Base-by-base conservation (phyloP, 1,140 invertebrate genomes). In the Bombus ignitus region DNA sequence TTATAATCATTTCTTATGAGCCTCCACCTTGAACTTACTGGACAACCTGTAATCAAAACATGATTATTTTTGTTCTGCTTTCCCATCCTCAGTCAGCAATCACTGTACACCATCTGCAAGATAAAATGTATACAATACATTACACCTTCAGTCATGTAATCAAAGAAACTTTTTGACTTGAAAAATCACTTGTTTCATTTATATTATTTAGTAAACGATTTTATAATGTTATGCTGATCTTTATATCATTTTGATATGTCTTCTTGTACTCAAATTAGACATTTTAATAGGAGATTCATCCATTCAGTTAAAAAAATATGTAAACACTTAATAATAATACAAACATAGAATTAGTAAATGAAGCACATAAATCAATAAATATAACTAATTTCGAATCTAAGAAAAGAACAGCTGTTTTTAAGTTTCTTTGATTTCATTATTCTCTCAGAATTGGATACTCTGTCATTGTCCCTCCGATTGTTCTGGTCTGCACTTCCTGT, bases 151-250 rank as follows among this genome's bases (percentile, higher is more conserved):
- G 0, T n/a, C 68, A 35, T 66, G 47, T 78, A 74, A 92, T 91
- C 92, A 92, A 92, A 93, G 89, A 93, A 93, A 92, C 81, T 82
- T 87, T 68, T 22, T 22, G 37, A 81, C 28, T n/a, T 39, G 10
- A 3, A 6, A 76, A 88, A 62, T 42, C 13, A 15, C 32, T 22
- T 81, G 59, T 83, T 84, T 18, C 9, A 42, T 12, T 83, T 59
- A 22, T 47, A 10, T 1, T 57, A 32, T 42, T 59, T 25, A 79
- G 3, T 18, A 2, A 47, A 59, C 2, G 37, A 59, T 59, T 35
- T 59, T 28, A 39, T 59, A 25, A 76, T 42, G 32, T n/a, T 73
- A n/a, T 71, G 4, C 3, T 39, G 22, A 66, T 66, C 4, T 66
- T 66, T 68, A 68, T 68, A 77, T n/a, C n/a, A 62, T 28, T 77